phyloP scores from a whole-genome alignment of 1,140 invertebrate species.

The Neelides sp. region DNA sequence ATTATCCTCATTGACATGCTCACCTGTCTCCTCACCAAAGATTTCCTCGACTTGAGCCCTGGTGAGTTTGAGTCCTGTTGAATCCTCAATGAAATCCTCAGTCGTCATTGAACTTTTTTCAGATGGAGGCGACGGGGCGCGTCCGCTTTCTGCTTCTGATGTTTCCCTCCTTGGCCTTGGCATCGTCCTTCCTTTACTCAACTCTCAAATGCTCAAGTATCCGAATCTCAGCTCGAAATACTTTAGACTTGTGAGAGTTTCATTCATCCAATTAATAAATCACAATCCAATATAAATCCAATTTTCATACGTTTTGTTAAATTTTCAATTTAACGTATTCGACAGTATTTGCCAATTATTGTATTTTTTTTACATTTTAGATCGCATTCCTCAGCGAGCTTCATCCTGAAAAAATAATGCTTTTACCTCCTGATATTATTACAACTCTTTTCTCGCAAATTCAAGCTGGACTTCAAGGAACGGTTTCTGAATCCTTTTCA shows the following conservation, averaged over 20 bases:
- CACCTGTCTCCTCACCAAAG: conserved; percentile 54
- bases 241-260: conserved; percentile 32
- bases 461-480: conserved; percentile 53
- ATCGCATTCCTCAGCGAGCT: conserved; percentile 53
- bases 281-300: background rate
- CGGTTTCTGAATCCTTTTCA: conserved; percentile 48
- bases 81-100: conserved; percentile 9
- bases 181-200: conserved; percentile 63
- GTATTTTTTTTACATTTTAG: conserved; percentile 13
- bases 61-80: conserved; percentile 12
- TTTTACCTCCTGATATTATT: conserved; percentile 45
- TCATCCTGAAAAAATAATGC: conserved; percentile 47
- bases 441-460: conserved; percentile 49
- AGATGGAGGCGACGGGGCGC: conserved; percentile 32
- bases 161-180: conserved; percentile 56
- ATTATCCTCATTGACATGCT: conserved; percentile 56
- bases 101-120: conserved; percentile 7
- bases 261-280: background rate
- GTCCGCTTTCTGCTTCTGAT: conserved; percentile 43
- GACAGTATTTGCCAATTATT: conserved; percentile 51
- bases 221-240: conserved; percentile 50
- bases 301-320: background rate
- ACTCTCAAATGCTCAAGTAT: conserved; percentile 56
- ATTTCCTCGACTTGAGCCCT: conserved; percentile 50
- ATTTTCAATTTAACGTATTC: conserved; percentile 12